Percentiles rank a stretch among this genome's conserved stretches.
phyloP scores from a whole-genome alignment of 2,888 invertebrate genomes.

The Diploptera punctata region DNA sequence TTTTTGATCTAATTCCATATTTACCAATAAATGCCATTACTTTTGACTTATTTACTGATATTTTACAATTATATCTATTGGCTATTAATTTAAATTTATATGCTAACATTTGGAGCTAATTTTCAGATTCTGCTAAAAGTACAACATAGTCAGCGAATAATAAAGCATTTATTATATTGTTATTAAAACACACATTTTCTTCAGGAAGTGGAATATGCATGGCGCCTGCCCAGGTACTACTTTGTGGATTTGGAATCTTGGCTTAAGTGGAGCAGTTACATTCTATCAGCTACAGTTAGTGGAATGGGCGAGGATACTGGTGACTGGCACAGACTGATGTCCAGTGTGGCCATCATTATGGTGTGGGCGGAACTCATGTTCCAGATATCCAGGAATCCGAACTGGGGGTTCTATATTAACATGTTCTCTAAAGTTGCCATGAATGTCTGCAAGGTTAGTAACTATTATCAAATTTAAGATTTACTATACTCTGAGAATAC shows the following conservation, averaged over 20 bases:
- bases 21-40: too few species aligned
- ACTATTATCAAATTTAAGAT: too few species aligned
- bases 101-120: too few species aligned
- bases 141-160: too few species aligned
- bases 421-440: slow-evolving; percentile 67
- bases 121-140: too few species aligned
- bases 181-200: too few species aligned
- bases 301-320: slow-evolving; percentile 51
- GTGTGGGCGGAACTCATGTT: slow-evolving; percentile 66
- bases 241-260: slow-evolving; percentile 63
- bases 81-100: too few species aligned
- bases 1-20: too few species aligned
- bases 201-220: slow-evolving; percentile 63
- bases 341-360: slow-evolving; percentile 60
- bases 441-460: slow-evolving; percentile 61
- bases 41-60: too few species aligned
- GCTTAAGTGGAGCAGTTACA: slow-evolving; percentile 61
- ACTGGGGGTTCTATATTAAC: slow-evolving; percentile 64
- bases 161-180: too few species aligned
- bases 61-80: too few species aligned
- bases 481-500: too few species aligned
- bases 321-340: slow-evolving; percentile 59
- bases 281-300: slow-evolving; percentile 57
- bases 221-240: slow-evolving; percentile 59
- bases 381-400: slow-evolving; percentile 62